phyloP scores from a whole-genome alignment of 1,140 invertebrate genomes.

The Dendroctonus ponderosae region DNA sequence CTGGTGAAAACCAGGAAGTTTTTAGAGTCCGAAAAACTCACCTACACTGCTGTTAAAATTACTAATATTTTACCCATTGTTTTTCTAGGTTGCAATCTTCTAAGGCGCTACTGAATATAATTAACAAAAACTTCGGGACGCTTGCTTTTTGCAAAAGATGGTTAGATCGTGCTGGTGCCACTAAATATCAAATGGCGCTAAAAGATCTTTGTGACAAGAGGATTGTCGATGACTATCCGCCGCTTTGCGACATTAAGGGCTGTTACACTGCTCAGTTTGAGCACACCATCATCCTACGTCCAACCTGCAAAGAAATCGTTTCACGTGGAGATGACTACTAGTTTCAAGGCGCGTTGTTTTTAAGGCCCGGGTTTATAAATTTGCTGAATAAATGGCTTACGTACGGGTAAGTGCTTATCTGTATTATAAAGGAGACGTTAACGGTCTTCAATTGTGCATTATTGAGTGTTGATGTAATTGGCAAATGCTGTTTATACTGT shows the following conservation, averaged over 20 bases:
- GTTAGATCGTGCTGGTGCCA: constrained; percentile 95
- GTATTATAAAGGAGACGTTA: too few relatives aligned
- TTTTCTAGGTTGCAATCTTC: constrained; percentile 78
- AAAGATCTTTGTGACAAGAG: constrained; percentile 98
- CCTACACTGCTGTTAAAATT: background rate
- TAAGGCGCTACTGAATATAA: constrained; percentile 89
- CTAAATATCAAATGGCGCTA: constrained; percentile 96
- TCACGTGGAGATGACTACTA: constrained; percentile 96
- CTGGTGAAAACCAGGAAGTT: background rate
- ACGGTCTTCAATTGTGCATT: too few relatives aligned
- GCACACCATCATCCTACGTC: constrained; percentile 95
- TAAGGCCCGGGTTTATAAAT: background rate
- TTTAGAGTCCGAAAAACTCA: background rate
- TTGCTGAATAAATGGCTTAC: background rate
- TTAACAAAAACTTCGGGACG: constrained; percentile 98
- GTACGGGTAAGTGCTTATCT: too few relatives aligned
- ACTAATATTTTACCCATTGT: background rate
- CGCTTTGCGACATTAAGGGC: constrained; percentile 95
- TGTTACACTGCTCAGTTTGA: constrained; percentile 99
- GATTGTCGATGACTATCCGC: constrained; percentile 96
- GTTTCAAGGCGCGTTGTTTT: background rate
- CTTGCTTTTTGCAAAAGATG: constrained; percentile 98
- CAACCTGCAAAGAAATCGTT: constrained; percentile 98
- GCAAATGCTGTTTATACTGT: too few relatives aligned
- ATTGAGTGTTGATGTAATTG: too few relatives aligned